Evolutionary conservation across 2,797 vertebrate genomes (phyloP).

Genomic region (Echiichthys vipera): DNA sequence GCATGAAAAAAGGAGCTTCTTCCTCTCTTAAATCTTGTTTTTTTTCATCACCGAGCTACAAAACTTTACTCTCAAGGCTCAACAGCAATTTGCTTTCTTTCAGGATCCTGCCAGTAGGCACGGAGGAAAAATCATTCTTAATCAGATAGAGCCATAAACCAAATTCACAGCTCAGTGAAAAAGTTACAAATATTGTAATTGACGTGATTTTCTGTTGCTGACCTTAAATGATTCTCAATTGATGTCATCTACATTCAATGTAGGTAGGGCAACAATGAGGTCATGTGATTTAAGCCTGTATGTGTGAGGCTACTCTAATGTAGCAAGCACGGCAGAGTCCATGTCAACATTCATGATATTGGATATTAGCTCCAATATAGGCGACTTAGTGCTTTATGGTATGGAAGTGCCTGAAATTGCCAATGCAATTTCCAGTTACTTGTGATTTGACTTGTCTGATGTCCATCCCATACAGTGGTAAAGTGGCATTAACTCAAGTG

Average conservation of each 20-base stretch:
- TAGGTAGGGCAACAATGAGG: not conserved
- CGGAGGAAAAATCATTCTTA: not conserved
- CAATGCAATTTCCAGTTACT: too few relatives aligned
- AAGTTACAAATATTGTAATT: not conserved
- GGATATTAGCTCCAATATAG: too few relatives aligned
- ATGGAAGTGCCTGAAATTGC: fast-evolving
- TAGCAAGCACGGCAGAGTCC: not conserved
- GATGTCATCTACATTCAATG: not conserved
- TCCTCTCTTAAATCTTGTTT: too few relatives aligned
- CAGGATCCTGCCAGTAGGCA: not conserved
- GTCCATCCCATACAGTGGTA: too few relatives aligned
- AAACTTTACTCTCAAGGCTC: too few relatives aligned
- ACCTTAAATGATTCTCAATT: not conserved
- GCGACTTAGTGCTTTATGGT: not conserved
- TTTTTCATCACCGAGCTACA: too few relatives aligned
- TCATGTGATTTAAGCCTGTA: not conserved
- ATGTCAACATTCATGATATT: not conserved
- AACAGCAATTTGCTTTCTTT: too few relatives aligned
- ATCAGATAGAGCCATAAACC: not conserved
- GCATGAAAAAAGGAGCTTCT: too few relatives aligned
- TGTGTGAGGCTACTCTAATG: not conserved
- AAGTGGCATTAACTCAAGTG: too few relatives aligned
- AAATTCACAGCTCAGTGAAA: not conserved
- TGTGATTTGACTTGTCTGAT: too few relatives aligned
- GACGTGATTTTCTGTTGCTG: not conserved